Evolutionary conservation across 1,140 invertebrate genomes (phyloP).

Genomic region (Macrosteles quadrilineatus): DNA sequence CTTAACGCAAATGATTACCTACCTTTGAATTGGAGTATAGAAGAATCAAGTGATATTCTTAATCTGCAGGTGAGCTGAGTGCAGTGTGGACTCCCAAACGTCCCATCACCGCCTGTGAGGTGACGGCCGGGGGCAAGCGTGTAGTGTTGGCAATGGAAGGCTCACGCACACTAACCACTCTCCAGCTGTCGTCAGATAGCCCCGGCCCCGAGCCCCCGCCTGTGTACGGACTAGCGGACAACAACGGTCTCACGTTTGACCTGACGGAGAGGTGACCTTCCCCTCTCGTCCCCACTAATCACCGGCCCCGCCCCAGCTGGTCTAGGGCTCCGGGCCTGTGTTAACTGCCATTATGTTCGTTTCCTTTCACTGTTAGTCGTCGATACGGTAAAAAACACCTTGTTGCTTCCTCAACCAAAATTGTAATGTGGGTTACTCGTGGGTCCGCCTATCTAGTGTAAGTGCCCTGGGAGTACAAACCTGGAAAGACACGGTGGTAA

Average conservation of each 20-base stretch:
- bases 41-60: no score
- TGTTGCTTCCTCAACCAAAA: no score
- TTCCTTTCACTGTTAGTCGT: constrained; percentile 11
- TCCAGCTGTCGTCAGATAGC: neutral
- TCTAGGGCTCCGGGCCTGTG: neutral
- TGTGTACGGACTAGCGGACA: constrained; percentile 37
- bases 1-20: no score
- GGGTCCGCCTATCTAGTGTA: no score
- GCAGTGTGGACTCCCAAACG: constrained; percentile 76
- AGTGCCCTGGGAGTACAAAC: no score
- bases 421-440: no score
- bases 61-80: constrained; percentile 69
- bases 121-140: constrained; percentile 68
- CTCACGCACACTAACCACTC: constrained; percentile 2
- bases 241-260: constrained; percentile 49
- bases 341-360: neutral
- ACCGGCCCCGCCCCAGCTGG: constrained; percentile 2
- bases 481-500: no score
- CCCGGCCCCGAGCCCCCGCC: neutral
- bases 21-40: no score
- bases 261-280: constrained; percentile 38
- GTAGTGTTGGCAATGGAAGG: constrained; percentile 53
- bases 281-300: constrained; percentile 19
- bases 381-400: neutral
- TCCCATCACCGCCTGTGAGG: constrained; percentile 72